A percentile compares a stretch with the other conserved stretches of the same genome.
Conservation (phyloP, 2,888 invertebrate species). For the Callinectes sapidus region DNA sequence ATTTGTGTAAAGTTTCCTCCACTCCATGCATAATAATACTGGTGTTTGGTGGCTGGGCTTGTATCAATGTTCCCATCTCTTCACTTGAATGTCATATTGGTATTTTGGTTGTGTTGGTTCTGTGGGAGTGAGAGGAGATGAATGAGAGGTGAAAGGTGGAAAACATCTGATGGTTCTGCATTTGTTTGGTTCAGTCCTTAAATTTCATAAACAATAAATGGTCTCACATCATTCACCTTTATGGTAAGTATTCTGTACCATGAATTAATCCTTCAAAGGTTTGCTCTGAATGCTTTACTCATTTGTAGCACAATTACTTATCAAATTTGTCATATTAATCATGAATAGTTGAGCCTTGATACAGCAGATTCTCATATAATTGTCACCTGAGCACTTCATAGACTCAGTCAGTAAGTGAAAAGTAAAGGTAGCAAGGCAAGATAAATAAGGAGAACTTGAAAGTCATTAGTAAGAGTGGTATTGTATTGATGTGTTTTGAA, state of each 20-base stretch:
- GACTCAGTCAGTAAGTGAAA: neutral
- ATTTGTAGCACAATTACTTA: neutral
- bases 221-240: neutral
- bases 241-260: neutral
- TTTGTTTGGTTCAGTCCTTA: neutral
- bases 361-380: neutral
- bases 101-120: neutral
- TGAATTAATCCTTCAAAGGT: neutral
- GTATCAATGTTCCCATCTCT: neutral
- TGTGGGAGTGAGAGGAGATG: neutral
- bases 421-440: neutral
- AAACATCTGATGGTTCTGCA: neutral
- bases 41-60: neutral
- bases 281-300: constrained; percentile 2
- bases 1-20: neutral
- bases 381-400: neutral
- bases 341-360: neutral
- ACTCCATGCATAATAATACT: neutral
- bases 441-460: neutral
- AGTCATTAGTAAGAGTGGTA: neutral
- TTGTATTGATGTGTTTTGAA: neutral
- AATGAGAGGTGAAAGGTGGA: neutral
- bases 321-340: neutral
- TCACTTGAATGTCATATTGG: neutral
- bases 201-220: neutral